phyloP scores from a whole-genome alignment of 2,888 invertebrate species.

The Rhyacophila evoluta region DNA sequence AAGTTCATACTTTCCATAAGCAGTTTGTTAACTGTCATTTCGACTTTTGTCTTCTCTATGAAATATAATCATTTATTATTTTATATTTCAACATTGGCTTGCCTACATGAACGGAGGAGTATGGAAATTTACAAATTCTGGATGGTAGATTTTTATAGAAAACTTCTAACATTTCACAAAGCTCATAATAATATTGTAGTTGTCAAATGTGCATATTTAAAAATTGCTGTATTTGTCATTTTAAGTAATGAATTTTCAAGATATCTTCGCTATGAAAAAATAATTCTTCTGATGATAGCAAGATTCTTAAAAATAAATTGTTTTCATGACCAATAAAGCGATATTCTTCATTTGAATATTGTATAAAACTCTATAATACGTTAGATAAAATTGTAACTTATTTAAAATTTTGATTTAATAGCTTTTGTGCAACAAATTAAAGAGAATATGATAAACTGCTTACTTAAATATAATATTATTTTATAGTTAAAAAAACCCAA shows the following conservation, averaged over 20 bases:
- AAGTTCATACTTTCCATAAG: not conserved
- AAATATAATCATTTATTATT: not conserved
- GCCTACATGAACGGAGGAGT: not conserved
- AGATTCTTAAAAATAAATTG: not conserved
- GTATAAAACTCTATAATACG: not conserved
- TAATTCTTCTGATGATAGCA: not conserved
- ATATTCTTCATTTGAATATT: not conserved
- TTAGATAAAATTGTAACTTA: not conserved
- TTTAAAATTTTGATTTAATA: not conserved
- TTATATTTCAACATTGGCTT: conserved; percentile 8
- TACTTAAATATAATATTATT: too few species aligned
- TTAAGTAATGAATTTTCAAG: not conserved
- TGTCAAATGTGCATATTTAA: not conserved
- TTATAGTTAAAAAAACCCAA: too few species aligned
- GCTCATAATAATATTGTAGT: conserved; percentile 2
- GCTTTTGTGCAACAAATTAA: not conserved
- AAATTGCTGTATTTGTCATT: not conserved
- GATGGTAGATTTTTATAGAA: conserved; percentile 18
- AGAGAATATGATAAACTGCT: not conserved
- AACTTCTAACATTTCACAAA: not conserved
- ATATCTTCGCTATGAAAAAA: not conserved
- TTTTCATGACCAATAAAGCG: not conserved
- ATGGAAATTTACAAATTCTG: conserved; percentile 7
- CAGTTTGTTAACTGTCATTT: not conserved
- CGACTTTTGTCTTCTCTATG: not conserved